A percentile compares a stretch with the other conserved stretches of the same genome.
These are phyloP conservation scores for Drosophila pseudotalamancana DNA, from an alignment of 2,888 invertebrate species.

Conservation along the genomic window DNA sequence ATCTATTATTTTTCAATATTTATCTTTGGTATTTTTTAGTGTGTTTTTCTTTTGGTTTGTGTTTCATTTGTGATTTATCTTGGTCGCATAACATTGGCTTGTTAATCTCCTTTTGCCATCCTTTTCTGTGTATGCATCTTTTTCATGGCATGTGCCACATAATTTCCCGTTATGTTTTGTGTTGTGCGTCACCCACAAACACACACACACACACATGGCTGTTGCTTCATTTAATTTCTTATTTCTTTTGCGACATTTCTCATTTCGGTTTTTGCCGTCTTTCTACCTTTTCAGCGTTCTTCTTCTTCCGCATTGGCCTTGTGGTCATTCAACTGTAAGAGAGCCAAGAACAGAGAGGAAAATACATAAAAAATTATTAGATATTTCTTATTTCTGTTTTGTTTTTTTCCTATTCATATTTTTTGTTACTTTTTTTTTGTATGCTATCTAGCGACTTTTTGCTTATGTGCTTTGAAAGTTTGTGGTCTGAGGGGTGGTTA, in stretches of 20 bases:
- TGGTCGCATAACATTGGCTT: conserved; percentile 28
- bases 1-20: conserved; percentile 6
- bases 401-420: too few species aligned
- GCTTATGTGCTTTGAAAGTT: conserved; percentile 18
- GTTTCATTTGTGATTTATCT: conserved; percentile 39
- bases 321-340: conserved; percentile 74
- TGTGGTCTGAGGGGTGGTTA: neutral
- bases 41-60: conserved; percentile 16
- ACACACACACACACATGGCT: conserved; percentile 19
- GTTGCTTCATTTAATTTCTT: conserved; percentile 62
- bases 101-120: conserved; percentile 50
- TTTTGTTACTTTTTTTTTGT: conserved; percentile 16
- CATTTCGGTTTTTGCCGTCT: conserved; percentile 32
- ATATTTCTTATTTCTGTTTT: conserved; percentile 48
- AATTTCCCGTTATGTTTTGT: conserved; percentile 50
- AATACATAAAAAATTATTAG: conserved; percentile 71
- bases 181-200: conserved; percentile 14
- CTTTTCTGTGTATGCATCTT: conserved; percentile 21
- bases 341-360: conserved; percentile 56
- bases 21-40: conserved; percentile 7
- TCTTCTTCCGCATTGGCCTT: conserved; percentile 50
- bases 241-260: conserved; percentile 49
- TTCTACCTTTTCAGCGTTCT: conserved; percentile 49
- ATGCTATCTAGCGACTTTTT: conserved; percentile 41
- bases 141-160: conserved; percentile 34